Base-by-base conservation (phyloP, 2,888 invertebrate genomes). In the Caenorhabditis sp. region DNA sequence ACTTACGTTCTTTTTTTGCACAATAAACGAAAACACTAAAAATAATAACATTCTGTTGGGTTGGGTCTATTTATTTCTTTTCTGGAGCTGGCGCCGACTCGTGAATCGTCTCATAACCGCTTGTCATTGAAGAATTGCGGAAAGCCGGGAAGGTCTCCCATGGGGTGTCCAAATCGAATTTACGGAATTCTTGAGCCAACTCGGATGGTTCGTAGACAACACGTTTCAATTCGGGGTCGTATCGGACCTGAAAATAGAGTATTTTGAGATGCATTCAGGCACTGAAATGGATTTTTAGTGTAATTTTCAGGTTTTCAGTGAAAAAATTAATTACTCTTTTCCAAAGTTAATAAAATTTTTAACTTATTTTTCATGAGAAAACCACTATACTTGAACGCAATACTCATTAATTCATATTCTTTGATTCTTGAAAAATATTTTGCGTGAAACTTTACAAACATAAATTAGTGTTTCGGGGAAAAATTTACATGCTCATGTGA, bases 141-240 rank as follows among this genome's bases (percentile, higher is more conserved):
- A 88, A 88, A 14, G 77, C 93, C 0, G 97, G 96, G 89, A 99
- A 99, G 86, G 94, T 93, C 89, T 99, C 97, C 99, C 99, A 99
- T 0, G 99, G 97, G 26, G 95, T 93, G 77, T 93, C 93, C 76
- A 97, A 91, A 88, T 99, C 99, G 89, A 99, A 99, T 88, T 94
- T 93, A 63, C 99, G 91, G 89, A 96, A 99, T 90, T 99, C 99
- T 90, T 99, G 99, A 0, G 97, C 92, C 89, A 99, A 90, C 89
- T 99, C 99, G 63, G 99, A 88, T 0, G 99, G 99, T 88, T 99
- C 99, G 62, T 94, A 92, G 0, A 99, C 97, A 2, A 97, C 94
- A 69, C 99, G 92, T 88, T 94, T 94, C 87, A 93, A 93, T 89
- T 97, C 97, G 88, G 97, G 97, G 89, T 99, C 99, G 88, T 97